These are phyloP conservation scores for Halichoerus grypus DNA, from an alignment of 2,113 vertebrate species.

Conservation along the genomic window DNA sequence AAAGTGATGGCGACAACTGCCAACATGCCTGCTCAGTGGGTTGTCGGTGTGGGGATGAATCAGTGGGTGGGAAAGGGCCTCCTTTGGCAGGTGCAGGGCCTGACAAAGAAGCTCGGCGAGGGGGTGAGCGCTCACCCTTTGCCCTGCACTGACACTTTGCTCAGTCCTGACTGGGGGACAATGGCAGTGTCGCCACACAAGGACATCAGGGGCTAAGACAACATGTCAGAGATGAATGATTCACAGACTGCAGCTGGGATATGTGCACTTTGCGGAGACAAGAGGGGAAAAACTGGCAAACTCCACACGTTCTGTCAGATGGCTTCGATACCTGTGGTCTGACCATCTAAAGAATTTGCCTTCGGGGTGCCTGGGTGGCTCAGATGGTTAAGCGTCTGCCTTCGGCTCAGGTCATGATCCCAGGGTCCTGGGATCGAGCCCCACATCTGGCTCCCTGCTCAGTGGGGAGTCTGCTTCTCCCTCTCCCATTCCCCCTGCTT, in stretches of 20 bases:
- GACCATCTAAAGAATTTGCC: conserved; percentile 55
- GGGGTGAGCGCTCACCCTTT: conserved; percentile 9
- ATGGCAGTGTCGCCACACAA: conserved; percentile 59
- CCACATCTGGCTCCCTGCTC: too few species aligned
- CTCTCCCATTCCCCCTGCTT: too few species aligned
- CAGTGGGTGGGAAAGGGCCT: background rate
- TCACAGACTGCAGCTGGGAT: conserved; percentile 32
- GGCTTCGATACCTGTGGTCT: background rate
- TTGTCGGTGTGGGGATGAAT: background rate
- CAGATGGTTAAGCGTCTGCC: too few species aligned
- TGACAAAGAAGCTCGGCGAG: background rate
- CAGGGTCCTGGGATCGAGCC: too few species aligned
- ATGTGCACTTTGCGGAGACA: conserved; percentile 21
- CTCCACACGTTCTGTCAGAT: background rate
- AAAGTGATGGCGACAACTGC: background rate
- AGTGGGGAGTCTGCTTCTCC: too few species aligned
- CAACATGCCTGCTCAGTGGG: background rate
- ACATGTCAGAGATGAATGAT: conserved; percentile 78
- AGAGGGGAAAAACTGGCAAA: conserved; percentile 56
- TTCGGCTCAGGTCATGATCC: too few species aligned
- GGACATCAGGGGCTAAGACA: conserved; percentile 78
- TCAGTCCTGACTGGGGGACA: conserved; percentile 42
- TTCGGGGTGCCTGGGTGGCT: background rate
- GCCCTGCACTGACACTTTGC: background rate
- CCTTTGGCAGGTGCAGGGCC: background rate